phyloP scores from a whole-genome alignment of 1,140 invertebrate species.

The Aphaenogaster floridana region DNA sequence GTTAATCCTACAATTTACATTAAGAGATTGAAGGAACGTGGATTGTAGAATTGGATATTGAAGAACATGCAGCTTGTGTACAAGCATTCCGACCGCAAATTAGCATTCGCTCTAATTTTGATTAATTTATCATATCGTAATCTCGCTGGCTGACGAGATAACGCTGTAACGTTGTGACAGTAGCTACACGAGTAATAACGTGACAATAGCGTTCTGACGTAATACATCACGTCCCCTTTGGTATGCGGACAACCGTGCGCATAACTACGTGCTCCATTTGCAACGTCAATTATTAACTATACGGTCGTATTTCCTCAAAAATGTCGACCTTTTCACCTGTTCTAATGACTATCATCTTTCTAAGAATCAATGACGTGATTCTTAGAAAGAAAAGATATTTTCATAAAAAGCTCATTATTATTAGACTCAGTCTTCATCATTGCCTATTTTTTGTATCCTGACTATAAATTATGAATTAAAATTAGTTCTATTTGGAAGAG shows the following conservation, averaged over 20 bases:
- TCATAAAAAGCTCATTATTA: background rate
- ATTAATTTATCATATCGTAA: conserved; percentile 66
- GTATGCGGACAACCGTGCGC: conserved; percentile 41
- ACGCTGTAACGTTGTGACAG: conserved; percentile 22
- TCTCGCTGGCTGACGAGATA: conserved; percentile 56
- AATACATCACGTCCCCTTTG: conserved; percentile 60
- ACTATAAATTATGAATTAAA: background rate
- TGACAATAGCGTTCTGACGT: conserved; percentile 59
- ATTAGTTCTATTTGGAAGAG: background rate
- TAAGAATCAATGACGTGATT: background rate
- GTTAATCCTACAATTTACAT: background rate
- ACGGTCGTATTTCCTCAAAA: conserved; percentile 1
- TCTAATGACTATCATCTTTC: background rate
- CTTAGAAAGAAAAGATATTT: background rate
- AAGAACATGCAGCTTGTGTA: conserved; percentile 13
- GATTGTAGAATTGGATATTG: background rate
- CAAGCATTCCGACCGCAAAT: conserved; percentile 26
- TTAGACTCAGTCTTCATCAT: background rate
- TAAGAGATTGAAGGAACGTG: background rate
- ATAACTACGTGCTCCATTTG: conserved; percentile 55
- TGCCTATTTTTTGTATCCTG: background rate
- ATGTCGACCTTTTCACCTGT: background rate
- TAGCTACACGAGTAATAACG: conserved; percentile 56
- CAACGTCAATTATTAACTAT: conserved; percentile 53
- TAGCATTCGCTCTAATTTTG: conserved; percentile 53